Percentiles rank a stretch among this genome's conserved stretches.
Evolutionary conservation across 1,140 invertebrate species (phyloP).

Genomic region (Condylostylus longicornis): DNA sequence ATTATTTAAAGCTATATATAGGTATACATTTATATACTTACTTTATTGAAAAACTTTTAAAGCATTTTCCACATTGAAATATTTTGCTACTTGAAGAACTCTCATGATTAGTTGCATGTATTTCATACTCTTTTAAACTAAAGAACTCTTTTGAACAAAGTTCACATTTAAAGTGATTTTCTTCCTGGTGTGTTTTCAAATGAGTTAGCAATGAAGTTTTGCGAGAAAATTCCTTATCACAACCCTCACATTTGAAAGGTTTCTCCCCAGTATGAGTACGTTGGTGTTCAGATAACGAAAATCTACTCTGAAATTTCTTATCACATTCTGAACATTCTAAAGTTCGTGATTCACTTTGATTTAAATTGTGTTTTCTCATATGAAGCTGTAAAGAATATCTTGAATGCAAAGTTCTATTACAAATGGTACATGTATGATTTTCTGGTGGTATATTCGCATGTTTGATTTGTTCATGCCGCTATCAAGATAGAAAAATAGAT

Average conservation of each 20-base stretch:
- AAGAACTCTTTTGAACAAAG: slow-evolving; percentile 34
- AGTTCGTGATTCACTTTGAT: slow-evolving; percentile 12
- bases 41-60: not conserved
- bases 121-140: slow-evolving; percentile 28
- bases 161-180: slow-evolving; percentile 32
- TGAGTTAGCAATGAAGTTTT: slow-evolving; percentile 35
- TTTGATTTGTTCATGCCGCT: slow-evolving; percentile 1
- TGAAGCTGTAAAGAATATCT: not conserved
- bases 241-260: slow-evolving; percentile 20
- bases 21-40: too few relatives aligned
- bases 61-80: not conserved
- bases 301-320: too few relatives aligned
- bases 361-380: slow-evolving; percentile 24
- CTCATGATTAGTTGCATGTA: not conserved
- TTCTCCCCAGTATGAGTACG: slow-evolving; percentile 23
- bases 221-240: slow-evolving; percentile 25
- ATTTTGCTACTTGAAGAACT: not conserved
- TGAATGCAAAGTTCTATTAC: not conserved
- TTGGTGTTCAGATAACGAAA: too few relatives aligned
- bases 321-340: too few relatives aligned
- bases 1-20: too few relatives aligned
- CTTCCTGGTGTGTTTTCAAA: slow-evolving; percentile 38
- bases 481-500: not conserved
- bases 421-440: not conserved
- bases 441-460: not conserved